phyloP scores from a whole-genome alignment of 2,888 invertebrate species.

The Dicranocentrus wangi region DNA sequence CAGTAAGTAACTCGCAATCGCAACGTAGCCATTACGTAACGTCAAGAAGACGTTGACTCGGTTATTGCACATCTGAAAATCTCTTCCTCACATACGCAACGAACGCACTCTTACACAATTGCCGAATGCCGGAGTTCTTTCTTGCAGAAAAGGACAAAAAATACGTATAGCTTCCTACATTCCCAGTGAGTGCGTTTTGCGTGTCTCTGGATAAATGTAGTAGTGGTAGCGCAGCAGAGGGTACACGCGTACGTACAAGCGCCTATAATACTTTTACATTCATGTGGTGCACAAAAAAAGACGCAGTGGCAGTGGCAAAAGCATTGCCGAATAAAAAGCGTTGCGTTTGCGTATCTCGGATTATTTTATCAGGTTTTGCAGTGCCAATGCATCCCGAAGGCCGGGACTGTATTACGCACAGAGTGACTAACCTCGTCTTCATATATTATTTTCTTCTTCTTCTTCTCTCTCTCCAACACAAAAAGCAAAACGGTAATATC shows the following conservation, averaged over 20 bases:
- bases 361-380: constrained; percentile 62
- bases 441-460: not conserved
- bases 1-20: no score
- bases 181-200: not conserved
- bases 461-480: no score
- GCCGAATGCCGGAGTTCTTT: not conserved
- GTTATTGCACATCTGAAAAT: constrained; percentile 35
- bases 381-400: constrained; percentile 53
- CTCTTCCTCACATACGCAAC: not conserved
- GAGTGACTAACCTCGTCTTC: not conserved
- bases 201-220: no score
- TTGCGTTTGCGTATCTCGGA: constrained; percentile 44
- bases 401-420: constrained; percentile 17
- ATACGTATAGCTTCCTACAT: not conserved
- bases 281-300: constrained; percentile 58
- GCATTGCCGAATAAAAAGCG: constrained; percentile 49
- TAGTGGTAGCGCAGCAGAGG: no score
- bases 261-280: no score
- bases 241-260: no score
- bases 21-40: constrained; percentile 60
- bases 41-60: constrained; percentile 63
- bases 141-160: no score
- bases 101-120: constrained; percentile 33
- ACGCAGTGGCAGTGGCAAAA: constrained; percentile 55
- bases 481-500: constrained; percentile 6